phyloP scores from a whole-genome alignment of 2,797 vertebrate species.

The Clarias fuscus region DNA sequence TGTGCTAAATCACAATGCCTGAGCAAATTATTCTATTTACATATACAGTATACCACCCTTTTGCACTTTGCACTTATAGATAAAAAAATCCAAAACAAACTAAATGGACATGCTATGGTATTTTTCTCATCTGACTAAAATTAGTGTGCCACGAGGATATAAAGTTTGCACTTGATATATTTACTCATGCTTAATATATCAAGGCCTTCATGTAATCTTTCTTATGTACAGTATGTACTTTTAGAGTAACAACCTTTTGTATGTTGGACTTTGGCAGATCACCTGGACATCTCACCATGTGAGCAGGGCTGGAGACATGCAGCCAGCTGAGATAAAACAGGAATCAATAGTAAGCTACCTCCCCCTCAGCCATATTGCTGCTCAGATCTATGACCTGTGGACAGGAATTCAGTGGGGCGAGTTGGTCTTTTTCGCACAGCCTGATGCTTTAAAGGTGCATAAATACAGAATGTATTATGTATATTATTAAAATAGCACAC shows the following conservation, averaged over 20 bases:
- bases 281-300: constrained; percentile 83
- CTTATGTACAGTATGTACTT: neutral
- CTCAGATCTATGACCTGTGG: constrained; percentile 88
- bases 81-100: neutral
- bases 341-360: constrained; percentile 87
- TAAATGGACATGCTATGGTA: neutral
- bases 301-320: constrained; percentile 79
- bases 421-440: constrained; percentile 84
- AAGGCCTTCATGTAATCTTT: neutral
- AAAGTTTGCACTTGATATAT: neutral
- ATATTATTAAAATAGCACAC: neutral
- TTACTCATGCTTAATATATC: neutral
- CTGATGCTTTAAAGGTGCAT: constrained; percentile 85
- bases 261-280: constrained; percentile 69
- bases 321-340: constrained; percentile 80
- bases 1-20: neutral
- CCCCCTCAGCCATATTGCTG: constrained; percentile 87
- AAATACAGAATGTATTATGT: neutral
- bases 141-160: no score
- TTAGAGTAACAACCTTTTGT: constrained; percentile 10
- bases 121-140: neutral
- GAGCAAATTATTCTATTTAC: neutral
- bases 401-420: constrained; percentile 85
- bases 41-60: neutral
- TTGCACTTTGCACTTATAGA: neutral